Conservation (phyloP, 2,888 invertebrate species). For the Amorpha juglandis region DNA sequence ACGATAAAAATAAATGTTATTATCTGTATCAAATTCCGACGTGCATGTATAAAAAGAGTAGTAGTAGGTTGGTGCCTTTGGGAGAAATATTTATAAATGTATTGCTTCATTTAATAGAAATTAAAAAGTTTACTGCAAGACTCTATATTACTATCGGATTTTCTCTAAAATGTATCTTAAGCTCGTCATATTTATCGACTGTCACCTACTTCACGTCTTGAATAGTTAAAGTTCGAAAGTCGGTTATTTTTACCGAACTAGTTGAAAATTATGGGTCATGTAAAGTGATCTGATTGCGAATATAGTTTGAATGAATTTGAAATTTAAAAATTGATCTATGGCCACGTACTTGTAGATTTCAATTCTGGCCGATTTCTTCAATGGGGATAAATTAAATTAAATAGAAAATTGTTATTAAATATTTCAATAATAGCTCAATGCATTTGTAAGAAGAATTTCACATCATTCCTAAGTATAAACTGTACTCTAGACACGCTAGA, state of each 20-base stretch:
- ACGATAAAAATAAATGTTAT: background rate
- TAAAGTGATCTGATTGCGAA: background rate
- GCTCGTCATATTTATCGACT: background rate
- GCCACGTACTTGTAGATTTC: background rate
- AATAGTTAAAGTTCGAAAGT: background rate
- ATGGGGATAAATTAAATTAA: no score
- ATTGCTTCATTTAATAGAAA: background rate
- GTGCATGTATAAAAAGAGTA: background rate
- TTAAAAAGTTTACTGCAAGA: background rate
- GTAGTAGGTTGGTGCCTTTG: background rate
- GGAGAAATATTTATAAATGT: background rate
- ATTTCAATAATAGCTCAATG: background rate
- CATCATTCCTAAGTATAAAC: conserved; percentile 7
- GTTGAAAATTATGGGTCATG: background rate
- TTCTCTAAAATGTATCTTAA: background rate
- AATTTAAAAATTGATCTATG: background rate
- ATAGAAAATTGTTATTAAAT: background rate
- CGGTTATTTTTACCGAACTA: no score
- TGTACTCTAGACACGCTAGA: conserved; percentile 7
- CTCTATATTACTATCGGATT: background rate
- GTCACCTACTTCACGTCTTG: background rate
- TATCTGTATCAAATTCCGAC: no score
- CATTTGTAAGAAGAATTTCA: conserved; percentile 1
- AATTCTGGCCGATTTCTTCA: background rate
- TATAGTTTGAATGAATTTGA: background rate